These are phyloP conservation scores for Epirrhoe alternata DNA, from an alignment of 2,888 invertebrate species.

Conservation along the genomic window DNA sequence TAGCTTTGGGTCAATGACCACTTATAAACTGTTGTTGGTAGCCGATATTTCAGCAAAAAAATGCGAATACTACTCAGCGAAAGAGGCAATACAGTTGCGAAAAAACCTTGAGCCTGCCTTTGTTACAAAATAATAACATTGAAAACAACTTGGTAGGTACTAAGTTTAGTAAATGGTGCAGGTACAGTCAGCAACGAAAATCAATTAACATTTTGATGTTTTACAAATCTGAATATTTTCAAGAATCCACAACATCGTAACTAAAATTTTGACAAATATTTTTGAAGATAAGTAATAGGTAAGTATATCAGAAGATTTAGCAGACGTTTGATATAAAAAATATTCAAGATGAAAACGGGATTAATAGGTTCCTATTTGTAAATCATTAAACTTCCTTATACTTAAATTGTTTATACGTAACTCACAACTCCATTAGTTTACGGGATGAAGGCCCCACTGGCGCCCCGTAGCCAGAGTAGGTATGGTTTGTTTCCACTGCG, in stretches of 20 bases:
- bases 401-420: neutral
- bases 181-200: neutral
- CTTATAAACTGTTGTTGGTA: neutral
- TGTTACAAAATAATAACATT: slow-evolving; percentile 4
- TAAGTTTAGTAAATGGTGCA: neutral
- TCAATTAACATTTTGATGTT: neutral
- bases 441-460: neutral
- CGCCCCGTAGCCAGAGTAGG: neutral
- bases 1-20: neutral
- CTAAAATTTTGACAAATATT: no score
- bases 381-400: neutral
- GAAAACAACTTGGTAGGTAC: neutral
- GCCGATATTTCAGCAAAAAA: neutral
- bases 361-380: no score
- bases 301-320: no score
- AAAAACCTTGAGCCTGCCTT: slow-evolving; percentile 3
- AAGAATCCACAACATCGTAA: no score
- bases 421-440: neutral
- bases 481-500: neutral
- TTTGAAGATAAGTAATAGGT: no score
- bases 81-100: neutral
- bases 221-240: no score
- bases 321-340: no score
- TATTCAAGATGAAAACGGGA: no score
- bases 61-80: neutral